phyloP scores from a whole-genome alignment of 2,797 vertebrate species.

The Esox masquinongy region DNA sequence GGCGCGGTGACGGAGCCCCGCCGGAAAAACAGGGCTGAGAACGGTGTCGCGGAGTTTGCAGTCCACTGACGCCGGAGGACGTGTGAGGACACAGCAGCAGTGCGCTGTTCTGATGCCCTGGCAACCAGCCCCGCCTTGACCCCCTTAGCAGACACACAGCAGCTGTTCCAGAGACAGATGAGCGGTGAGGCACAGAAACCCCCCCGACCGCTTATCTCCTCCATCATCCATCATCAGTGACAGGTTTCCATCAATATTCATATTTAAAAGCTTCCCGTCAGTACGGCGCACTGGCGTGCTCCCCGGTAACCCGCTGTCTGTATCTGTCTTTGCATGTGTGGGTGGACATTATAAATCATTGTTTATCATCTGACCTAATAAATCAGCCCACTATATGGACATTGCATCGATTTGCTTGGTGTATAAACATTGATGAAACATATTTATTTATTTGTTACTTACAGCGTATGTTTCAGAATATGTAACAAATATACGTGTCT shows the following conservation, averaged over 20 bases:
- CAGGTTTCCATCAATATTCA: conserved; percentile 65
- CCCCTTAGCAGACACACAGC: conserved; percentile 42
- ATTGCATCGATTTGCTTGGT: background rate
- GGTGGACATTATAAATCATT: conserved; percentile 43
- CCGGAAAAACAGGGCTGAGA: no score
- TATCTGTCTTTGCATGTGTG: conserved; percentile 32
- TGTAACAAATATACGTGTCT: conserved; percentile 41
- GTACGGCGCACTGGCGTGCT: conserved; percentile 40
- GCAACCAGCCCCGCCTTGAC: conserved; percentile 29
- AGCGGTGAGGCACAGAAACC: conserved; percentile 45
- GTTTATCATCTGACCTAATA: conserved; percentile 17
- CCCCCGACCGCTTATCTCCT: conserved; percentile 46
- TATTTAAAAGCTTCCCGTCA: conserved; percentile 55
- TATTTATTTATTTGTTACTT: conserved; percentile 10
- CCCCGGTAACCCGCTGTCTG: conserved; percentile 37
- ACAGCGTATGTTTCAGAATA: conserved; percentile 10
- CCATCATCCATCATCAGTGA: conserved; percentile 70
- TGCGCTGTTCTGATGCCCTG: conserved; percentile 30
- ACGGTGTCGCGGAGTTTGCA: no score
- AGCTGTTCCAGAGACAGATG: conserved; percentile 64
- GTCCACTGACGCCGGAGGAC: no score
- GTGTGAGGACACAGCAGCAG: conserved; percentile 1
- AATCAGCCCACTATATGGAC: background rate
- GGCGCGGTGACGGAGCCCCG: no score
- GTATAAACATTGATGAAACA: background rate